Evolutionary conservation across 30 jellyfish, hydroid and myxozoan species (phyloP).

Genomic region (Aurelia coerulea): DNA sequence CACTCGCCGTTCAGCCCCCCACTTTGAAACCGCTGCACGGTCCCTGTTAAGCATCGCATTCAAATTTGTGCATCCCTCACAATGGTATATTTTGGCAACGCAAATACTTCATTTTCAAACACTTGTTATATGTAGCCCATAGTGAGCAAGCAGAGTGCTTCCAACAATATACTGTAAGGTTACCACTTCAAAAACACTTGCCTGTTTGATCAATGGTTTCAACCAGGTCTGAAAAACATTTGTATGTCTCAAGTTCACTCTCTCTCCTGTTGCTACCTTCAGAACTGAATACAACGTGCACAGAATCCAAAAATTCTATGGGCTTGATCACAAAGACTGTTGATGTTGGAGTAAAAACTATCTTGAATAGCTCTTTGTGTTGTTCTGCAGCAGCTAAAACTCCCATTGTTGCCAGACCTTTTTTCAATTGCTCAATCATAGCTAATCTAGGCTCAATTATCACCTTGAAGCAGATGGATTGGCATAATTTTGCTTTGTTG

Average conservation of each 20-base stretch:
- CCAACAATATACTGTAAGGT: too few species aligned
- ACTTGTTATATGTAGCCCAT: too few species aligned
- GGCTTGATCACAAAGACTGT: constrained; percentile 2
- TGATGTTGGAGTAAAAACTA: constrained; percentile 6
- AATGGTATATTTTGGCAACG: too few species aligned
- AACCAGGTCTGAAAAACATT: background rate
- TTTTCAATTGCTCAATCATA: constrained; percentile 4
- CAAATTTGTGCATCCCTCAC: too few species aligned
- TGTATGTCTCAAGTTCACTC: constrained; percentile 10
- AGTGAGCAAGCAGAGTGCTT: too few species aligned
- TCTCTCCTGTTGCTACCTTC: constrained; percentile 14
- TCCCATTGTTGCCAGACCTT: constrained; percentile 7
- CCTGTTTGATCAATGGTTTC: too few species aligned
- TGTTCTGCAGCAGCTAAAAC: constrained; percentile 9
- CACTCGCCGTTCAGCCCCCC: too few species aligned
- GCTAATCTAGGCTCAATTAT: background rate
- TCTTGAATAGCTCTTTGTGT: constrained; percentile 2
- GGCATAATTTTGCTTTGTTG: background rate
- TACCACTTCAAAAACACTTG: too few species aligned
- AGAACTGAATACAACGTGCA: constrained; percentile 6
- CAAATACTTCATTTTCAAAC: too few species aligned
- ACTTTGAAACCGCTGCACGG: too few species aligned
- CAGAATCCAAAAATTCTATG: background rate
- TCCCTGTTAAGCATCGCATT: too few species aligned
- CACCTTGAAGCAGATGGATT: background rate